A percentile compares a stretch with the other conserved stretches of the same genome.
phyloP scores from a whole-genome alignment of 2,113 vertebrate species.

The Pachyramphus minor region DNA sequence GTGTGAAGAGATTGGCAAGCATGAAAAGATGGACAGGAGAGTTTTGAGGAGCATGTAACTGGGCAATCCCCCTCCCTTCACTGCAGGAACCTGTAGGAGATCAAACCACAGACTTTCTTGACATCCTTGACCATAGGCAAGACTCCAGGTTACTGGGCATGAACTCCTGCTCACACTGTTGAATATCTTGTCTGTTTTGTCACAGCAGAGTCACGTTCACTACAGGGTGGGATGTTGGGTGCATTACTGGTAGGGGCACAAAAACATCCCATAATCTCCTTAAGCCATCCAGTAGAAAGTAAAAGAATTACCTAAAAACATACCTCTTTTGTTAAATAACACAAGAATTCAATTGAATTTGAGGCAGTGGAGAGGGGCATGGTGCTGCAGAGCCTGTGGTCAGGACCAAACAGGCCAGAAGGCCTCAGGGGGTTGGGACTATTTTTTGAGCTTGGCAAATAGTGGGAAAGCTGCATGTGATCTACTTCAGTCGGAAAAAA shows the following conservation, averaged over 20 bases:
- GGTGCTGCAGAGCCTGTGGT: not conserved
- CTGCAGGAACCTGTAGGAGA: not conserved
- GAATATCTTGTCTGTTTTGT: not conserved
- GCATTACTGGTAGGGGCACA: not conserved
- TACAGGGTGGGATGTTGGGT: not conserved
- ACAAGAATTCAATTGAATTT: not conserved
- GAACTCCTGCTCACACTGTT: not conserved
- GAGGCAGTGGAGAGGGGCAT: not conserved
- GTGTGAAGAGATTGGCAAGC: not conserved
- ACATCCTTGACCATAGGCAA: not conserved
- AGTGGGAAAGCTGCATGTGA: not conserved
- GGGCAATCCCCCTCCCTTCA: not conserved
- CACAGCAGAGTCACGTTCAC: not conserved
- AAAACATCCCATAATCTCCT: not conserved
- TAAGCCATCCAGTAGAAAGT: not conserved
- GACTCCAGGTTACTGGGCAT: not conserved
- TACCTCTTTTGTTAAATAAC: not conserved
- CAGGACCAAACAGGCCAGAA: fast-evolving
- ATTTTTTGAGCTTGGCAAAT: not conserved
- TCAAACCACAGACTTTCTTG: not conserved
- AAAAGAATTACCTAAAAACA: fast-evolving
- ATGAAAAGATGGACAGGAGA: not conserved
- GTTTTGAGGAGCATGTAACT: not conserved
- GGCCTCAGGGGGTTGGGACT: not conserved
- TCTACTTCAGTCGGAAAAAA: not conserved